phyloP scores from a whole-genome alignment of 2,797 vertebrate species.

The Graptemys geographica region DNA sequence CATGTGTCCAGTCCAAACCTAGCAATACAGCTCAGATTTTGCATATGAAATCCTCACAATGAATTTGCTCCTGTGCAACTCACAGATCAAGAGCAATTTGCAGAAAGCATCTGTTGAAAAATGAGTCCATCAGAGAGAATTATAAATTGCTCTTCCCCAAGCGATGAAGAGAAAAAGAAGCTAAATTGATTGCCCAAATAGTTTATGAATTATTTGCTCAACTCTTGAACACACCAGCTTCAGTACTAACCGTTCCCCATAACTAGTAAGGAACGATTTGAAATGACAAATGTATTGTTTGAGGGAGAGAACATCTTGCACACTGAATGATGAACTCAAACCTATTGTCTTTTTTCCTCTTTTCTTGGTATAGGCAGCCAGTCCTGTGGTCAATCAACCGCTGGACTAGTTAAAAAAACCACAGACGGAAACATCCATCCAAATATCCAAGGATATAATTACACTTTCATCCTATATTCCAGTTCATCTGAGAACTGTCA shows the following conservation, averaged over 20 bases:
- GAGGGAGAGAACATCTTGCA: not conserved
- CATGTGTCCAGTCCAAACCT: not conserved
- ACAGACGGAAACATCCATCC: not conserved
- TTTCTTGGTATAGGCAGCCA: not conserved
- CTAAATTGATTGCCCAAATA: not conserved
- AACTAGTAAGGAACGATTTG: not conserved
- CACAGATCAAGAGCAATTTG: not conserved
- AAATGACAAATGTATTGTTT: not conserved
- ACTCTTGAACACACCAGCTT: not conserved
- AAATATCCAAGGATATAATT: not conserved
- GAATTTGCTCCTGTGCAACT: not conserved
- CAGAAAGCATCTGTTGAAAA: slow-evolving; percentile 22
- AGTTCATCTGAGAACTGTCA: not conserved
- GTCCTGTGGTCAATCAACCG: not conserved
- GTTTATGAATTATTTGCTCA: not conserved
- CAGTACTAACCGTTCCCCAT: not conserved
- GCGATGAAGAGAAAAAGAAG: not conserved
- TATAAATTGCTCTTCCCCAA: not conserved
- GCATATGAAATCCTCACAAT: not conserved
- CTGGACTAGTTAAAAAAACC: not conserved
- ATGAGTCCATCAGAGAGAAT: not conserved
- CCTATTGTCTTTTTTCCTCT: not conserved
- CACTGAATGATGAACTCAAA: not conserved
- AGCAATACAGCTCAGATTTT: fast-evolving
- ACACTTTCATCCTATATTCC: not conserved